Evolutionary conservation across 1,140 invertebrate species (phyloP), one percentile per base, ranked within the genome.

Genomic region (Sycophaga agraensis): DNA sequence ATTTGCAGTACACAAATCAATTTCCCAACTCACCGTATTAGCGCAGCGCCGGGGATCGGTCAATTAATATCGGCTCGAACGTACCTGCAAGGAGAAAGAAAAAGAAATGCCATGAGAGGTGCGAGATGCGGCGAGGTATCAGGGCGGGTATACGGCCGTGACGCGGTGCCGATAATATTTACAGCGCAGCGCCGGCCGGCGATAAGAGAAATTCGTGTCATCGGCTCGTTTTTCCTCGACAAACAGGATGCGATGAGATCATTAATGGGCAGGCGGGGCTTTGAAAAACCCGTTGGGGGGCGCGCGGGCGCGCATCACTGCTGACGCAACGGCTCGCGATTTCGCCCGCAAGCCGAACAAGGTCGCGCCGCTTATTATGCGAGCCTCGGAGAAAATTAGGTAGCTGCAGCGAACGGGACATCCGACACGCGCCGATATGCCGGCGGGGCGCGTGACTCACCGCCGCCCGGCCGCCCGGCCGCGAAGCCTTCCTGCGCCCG

Each of bases 311-410:
- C 28, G 28, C 28, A 4, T 6, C 28, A 6, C 5, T 31, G 11
- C 28, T 4, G 62, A 31, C 31, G 16, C 55, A 34, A 57, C 66
- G 57, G 45, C 58, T 35, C 58, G 39, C 40, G 51, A 37, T 24
- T 37, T 14, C 14, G 26, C 4, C 6, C 21, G 2, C 42, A 14
- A 14, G 5, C 16, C 42, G 9, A 8, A 22, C 31, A 22, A 59
- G 63, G 50, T 56, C 63, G 64, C 59, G n/a, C n/a, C n/a, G 55
- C 59, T 72, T 72, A 68, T 68, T 70, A 69, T 69, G 68, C 68
- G 62, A 65, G 65, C 62, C 70, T 63, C 67, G 66, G 59, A 66
- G 67, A 67, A 72, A 72, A 72, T 69, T 72, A 70, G 70, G 66
- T 67, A 64, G 58, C 64, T 67, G 62, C 64, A 62, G 64, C 64